phyloP scores from a whole-genome alignment of 1,140 invertebrate genomes.

The Eupeodes corollae region DNA sequence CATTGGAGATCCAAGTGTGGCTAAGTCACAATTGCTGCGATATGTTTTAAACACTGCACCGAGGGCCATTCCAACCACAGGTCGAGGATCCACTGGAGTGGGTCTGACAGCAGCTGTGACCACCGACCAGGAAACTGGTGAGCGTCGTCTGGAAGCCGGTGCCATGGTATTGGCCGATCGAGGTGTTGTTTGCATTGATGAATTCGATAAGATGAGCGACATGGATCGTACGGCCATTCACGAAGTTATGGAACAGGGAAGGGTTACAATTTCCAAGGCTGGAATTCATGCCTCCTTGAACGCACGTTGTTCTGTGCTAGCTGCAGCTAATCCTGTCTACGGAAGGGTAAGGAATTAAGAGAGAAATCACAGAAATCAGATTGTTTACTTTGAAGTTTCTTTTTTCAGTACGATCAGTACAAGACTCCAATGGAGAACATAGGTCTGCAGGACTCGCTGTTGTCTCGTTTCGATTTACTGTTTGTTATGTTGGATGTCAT shows the following conservation, averaged over 20 bases:
- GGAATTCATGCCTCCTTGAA: conserved; percentile 97
- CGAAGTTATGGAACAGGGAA: conserved; percentile 92
- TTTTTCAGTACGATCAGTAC: conserved; percentile 87
- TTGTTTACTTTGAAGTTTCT: neutral
- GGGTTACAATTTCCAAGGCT: conserved; percentile 97
- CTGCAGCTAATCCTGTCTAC: conserved; percentile 99
- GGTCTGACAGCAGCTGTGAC: conserved; percentile 98
- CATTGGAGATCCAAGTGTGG: conserved; percentile 98
- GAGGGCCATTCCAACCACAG: conserved; percentile 91
- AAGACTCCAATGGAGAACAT: conserved; percentile 99
- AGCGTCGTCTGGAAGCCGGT: conserved; percentile 85
- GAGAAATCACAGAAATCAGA: neutral
- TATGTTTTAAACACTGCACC: conserved; percentile 93
- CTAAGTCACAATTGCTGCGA: conserved; percentile 92
- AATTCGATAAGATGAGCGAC: conserved; percentile 99
- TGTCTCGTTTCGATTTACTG: conserved; percentile 97
- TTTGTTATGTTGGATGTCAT: conserved; percentile 94
- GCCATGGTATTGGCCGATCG: conserved; percentile 99
- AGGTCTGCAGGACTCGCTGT: conserved; percentile 90
- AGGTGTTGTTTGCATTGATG: conserved; percentile 98
- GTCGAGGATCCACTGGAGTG: conserved; percentile 89
- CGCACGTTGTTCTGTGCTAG: conserved; percentile 93
- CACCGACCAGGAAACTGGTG: conserved; percentile 86
- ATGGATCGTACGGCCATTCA: conserved; percentile 98
- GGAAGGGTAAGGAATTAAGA: conserved; percentile 58